Base-by-base conservation (phyloP, 2,888 invertebrate genomes). In the Drosophila tanythrix region DNA sequence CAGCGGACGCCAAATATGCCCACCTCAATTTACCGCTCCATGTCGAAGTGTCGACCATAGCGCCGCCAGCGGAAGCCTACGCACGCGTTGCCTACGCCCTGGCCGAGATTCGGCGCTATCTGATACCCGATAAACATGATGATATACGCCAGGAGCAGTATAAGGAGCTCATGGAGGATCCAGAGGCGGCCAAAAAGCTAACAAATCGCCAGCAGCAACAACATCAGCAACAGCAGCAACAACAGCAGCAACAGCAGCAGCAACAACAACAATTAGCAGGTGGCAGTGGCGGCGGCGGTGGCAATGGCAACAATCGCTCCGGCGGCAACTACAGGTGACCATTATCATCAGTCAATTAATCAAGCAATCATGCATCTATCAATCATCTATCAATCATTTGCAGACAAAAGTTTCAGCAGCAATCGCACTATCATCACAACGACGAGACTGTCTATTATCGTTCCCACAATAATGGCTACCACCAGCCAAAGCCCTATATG, bases 1-100 rank as follows among this genome's bases (percentile, higher is more conserved):
- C 97, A 0, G 94, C 96, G 74, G 98, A 98, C 92, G 96, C 97
- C 1, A 98, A 98, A 93, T 98, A 97, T 92, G 95, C 97, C 21
- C 98, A 98, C 93, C 94, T 98, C 52, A 95, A 96, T 70, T 97
- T 98, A 83, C 98, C 98, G 90, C 94, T 98, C 33, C 98, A 98
- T 91, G 97, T 98, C 0, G 97, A 98, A 93, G 96, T 98, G 50
- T 96, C 97, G 21, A 97, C 97, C 1, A 94, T 97, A 74, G 98
- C 97, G 7, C 96, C 97, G 5, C 97, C 97, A 0, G 97, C 97
- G 0, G 97, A 97, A 90, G 97, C 97, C 0, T 97, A 98, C 89
- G 97, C 97, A 1, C 95, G 98, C 50, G 96, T 98, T 64, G 97
- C 97, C 0, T 97, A 96, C 90, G 98, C 98, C 3, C 94, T 98